These are phyloP conservation scores for Argyrosomus japonicus DNA, from an alignment of 2,113 vertebrate species.

Conservation along the genomic window DNA sequence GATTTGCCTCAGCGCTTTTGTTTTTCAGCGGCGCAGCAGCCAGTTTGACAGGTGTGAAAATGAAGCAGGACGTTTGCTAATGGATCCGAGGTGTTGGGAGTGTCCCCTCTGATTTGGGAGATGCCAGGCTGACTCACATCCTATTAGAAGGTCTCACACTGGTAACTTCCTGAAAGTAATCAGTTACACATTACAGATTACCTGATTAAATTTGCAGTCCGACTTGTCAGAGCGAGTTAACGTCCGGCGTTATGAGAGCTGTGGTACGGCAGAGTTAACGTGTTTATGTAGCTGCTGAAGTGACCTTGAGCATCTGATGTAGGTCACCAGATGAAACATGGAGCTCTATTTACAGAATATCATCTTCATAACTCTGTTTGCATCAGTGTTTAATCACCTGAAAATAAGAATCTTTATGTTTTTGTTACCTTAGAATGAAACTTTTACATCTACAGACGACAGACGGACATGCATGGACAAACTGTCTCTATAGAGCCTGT, in stretches of 20 bases:
- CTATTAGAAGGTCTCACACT: conserved; percentile 20
- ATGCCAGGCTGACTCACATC: conserved; percentile 35
- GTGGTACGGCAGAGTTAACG: background rate
- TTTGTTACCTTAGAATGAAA: too few relatives aligned
- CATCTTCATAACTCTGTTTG: too few relatives aligned
- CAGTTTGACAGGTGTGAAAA: conserved; percentile 56
- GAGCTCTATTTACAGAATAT: too few relatives aligned
- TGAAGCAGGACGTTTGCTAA: conserved; percentile 57
- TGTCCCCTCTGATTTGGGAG: conserved; percentile 46
- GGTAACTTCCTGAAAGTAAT: conserved; percentile 38
- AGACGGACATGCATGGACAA: too few relatives aligned
- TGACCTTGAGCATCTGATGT: too few relatives aligned
- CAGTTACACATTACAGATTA: conserved; percentile 28
- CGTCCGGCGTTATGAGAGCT: background rate
- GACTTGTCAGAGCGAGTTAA: conserved; percentile 21
- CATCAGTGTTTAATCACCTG: too few relatives aligned
- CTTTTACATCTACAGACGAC: too few relatives aligned
- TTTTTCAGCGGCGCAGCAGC: conserved; percentile 24
- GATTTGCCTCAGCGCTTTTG: conserved; percentile 37
- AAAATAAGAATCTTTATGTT: too few relatives aligned
- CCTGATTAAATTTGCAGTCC: background rate
- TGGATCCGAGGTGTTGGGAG: conserved; percentile 52
- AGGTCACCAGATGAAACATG: too few relatives aligned
- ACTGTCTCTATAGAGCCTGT: too few relatives aligned
- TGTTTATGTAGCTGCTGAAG: background rate